Evolutionary conservation across 2,888 invertebrate genomes (phyloP).

Genomic region (Pteria penguin): DNA sequence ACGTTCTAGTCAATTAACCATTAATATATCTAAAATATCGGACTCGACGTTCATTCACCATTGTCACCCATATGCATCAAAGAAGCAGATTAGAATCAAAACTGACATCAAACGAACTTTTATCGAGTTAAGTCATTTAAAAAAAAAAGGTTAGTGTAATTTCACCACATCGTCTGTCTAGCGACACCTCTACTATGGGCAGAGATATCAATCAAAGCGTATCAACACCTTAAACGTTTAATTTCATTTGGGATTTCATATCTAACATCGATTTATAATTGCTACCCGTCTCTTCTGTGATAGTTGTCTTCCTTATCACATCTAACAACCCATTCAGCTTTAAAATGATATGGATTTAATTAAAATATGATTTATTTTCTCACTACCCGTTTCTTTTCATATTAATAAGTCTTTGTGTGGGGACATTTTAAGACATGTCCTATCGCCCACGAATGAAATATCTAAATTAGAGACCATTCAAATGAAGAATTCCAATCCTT

Average conservation of each 20-base stretch:
- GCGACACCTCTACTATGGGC: neutral
- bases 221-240: constrained; percentile 30
- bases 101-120: constrained; percentile 26
- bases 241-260: constrained; percentile 15
- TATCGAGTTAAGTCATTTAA: constrained; percentile 20
- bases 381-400: too few species aligned
- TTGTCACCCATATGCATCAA: constrained; percentile 1
- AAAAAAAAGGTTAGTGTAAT: constrained; percentile 20
- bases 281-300: neutral
- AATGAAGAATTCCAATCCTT: too few species aligned
- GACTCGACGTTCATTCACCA: constrained; percentile 10
- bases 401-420: too few species aligned
- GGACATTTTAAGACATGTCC: too few species aligned
- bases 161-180: neutral
- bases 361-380: neutral
- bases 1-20: constrained; percentile 25
- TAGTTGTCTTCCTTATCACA: neutral
- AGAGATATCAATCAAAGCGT: constrained; percentile 24
- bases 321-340: neutral
- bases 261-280: neutral
- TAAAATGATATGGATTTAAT: neutral
- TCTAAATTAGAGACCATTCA: too few species aligned
- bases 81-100: constrained; percentile 14
- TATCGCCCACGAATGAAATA: too few species aligned
- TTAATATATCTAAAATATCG: constrained; percentile 12